Conservation (phyloP, 2,113 vertebrate genomes). For the Leptobrachium leishanense region DNA sequence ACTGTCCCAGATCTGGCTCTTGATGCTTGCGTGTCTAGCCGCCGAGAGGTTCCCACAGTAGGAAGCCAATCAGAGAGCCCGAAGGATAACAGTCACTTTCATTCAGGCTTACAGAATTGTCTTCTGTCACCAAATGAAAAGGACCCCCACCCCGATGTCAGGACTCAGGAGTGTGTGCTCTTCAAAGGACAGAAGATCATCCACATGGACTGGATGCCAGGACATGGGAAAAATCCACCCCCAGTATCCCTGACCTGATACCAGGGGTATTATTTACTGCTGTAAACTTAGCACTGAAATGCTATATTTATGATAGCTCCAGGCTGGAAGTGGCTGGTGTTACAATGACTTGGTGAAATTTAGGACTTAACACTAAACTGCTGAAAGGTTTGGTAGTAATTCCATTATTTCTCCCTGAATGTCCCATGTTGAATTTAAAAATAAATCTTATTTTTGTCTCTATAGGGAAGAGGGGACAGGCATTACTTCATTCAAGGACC, state of each 20-base stretch:
- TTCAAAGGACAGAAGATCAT: conserved; percentile 18
- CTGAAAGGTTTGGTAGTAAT: too few species aligned
- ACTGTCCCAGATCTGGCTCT: not conserved
- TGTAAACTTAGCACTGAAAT: not conserved
- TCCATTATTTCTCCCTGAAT: too few species aligned
- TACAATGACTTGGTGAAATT: not conserved
- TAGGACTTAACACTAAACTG: too few species aligned
- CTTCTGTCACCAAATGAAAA: conserved; percentile 22
- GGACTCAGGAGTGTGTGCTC: conserved; percentile 35
- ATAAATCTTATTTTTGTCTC: too few species aligned
- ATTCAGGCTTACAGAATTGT: conserved; percentile 32
- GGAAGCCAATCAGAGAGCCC: conserved; percentile 58
- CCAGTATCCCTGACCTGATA: conserved; percentile 23
- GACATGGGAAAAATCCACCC: conserved; percentile 37
- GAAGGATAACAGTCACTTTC: conserved; percentile 35
- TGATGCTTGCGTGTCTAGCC: conserved; percentile 52
- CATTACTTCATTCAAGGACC: too few species aligned
- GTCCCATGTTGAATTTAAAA: too few species aligned
- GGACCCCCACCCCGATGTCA: conserved; percentile 25
- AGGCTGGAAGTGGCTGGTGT: not conserved
- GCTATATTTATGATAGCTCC: conserved; percentile 9
- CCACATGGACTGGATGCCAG: conserved; percentile 20
- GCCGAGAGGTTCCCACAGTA: conserved; percentile 64
- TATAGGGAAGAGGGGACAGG: too few species aligned
- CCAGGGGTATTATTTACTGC: not conserved